Base-by-base conservation (phyloP, 2,888 invertebrate genomes). In the Lordiphosa fenestrarum region DNA sequence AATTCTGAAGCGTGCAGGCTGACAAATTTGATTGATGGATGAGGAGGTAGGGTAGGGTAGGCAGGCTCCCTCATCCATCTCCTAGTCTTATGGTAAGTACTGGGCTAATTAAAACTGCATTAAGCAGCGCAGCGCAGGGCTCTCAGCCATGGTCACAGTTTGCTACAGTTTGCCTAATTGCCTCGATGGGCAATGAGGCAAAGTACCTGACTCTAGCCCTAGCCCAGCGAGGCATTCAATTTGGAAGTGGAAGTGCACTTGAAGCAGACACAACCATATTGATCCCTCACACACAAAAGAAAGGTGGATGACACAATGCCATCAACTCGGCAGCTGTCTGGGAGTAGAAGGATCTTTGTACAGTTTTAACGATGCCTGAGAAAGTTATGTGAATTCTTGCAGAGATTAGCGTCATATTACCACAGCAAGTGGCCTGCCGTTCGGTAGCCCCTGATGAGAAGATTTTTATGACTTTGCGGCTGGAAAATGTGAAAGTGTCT, bases 381-480 rank as follows among this genome's bases (percentile, higher is more conserved):
- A 77, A 78, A 78, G 62, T 63, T 66, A 56, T 69, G 36, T 25
- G 53, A 39, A 77, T 77, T 77, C 69, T 71, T 44, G 52, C 66
- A 46, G 51, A 66, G 84, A 74, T 84, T 69, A 74, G 82, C 61
- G 68, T 77, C 76, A 66, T 81, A 66, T 77, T 77, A 76, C 76
- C 52, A 68, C 54, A 73, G 84, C 77, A 73, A 84, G 84, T 69
- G 80, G 46, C 46, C 57, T n/a, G 33, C 19, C 49, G 15, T 44
- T 51, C 63, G 66, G 63, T 58, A 63, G 63, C 66, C 47, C n/a
- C 5, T n/a, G n/a, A 21, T 40, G 25, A 48, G 48, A 56, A 65
- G 49, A 15, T 60, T 76, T 80, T 76, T 65, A 80, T 63, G 84
- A 58, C 76, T 80, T 59, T 78, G 60, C 35, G 53, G 57, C 56